Base-by-base conservation (phyloP, 92 coral and sea anemone genomes). In the Phenganax marumi region DNA sequence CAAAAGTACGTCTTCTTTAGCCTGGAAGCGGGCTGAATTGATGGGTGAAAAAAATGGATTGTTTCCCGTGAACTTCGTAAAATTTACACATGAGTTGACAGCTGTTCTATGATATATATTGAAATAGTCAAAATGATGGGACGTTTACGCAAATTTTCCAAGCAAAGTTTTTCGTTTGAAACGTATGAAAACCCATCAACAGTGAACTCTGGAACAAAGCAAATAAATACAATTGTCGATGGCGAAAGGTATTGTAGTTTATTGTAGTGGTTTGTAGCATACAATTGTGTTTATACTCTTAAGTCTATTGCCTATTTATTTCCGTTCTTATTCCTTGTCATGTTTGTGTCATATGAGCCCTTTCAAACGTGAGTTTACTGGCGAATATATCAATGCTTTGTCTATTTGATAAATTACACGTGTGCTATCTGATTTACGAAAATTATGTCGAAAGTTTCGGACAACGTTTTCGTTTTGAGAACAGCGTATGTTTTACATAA, bases 121-220 rank as follows among this genome's bases (percentile, higher is more conserved):
- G 12, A 25, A 39, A 66, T 7, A 14, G 13, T 11, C 68, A 62
- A 62, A 62, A 66, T 25, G 81, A 76, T 76, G 81, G 81, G 65
- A 8, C 49, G 68, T 54, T 55, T 76, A 13, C 21, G 81, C 22
- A 76, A 48, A 47, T 25, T 19, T 8, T n/a, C 81, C 52, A 76
- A 76, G 24, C 68, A 62, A 14, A 17, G 17, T 21, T 76, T 76
- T 43, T 25, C 68, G 68, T 76, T 68, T 47, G 81, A 76, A n/a
- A 76, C 81, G 0, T 76, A 56, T 51, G 81, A 56, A 48, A 76
- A 54, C 11, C 68, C 81, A 10, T 76, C 68, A 1, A 66, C 72
- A 56, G 68, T 49, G 11, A 22, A 17, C 21, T 14, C 81, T 12
- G 16, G 47, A 51, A 17, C 13, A 52, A 8, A 25, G 62, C 68